Percentiles rank a stretch among this genome's conserved stretches.
Conservation (phyloP, 2,888 invertebrate species). For the Icerya purchasi region DNA sequence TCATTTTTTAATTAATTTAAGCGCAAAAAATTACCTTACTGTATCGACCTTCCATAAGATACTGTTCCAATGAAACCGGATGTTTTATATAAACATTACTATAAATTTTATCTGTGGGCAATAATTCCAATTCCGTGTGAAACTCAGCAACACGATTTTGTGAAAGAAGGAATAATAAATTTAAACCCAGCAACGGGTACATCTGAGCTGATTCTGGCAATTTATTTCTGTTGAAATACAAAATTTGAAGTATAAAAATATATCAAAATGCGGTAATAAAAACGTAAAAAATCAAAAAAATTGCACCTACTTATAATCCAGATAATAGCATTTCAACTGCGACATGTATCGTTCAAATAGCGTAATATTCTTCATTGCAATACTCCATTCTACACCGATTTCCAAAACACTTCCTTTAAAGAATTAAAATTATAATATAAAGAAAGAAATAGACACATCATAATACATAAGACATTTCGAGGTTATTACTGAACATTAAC, state of each 20-base stretch:
- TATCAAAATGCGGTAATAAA: slow-evolving; percentile 5
- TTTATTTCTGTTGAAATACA: slow-evolving; percentile 48
- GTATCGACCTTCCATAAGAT: slow-evolving; percentile 97
- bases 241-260: too few relatives aligned
- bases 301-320: slow-evolving; percentile 65
- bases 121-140: slow-evolving; percentile 85
- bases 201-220: slow-evolving; percentile 81
- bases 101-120: slow-evolving; percentile 77
- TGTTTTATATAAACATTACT: slow-evolving; percentile 84
- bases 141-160: slow-evolving; percentile 96
- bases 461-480: too few relatives aligned
- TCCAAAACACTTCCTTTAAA: slow-evolving; percentile 61
- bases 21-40: slow-evolving; percentile 55
- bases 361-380: slow-evolving; percentile 75
- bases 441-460: too few relatives aligned
- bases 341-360: slow-evolving; percentile 95
- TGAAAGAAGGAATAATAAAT: slow-evolving; percentile 76
- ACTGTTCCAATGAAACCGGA: slow-evolving; percentile 88
- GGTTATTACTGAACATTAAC: too few relatives aligned
- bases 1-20: too few relatives aligned
- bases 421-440: too few relatives aligned
- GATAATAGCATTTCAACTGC: slow-evolving; percentile 91
- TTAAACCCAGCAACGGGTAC: slow-evolving; percentile 82
- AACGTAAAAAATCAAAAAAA: not conserved
- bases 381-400: slow-evolving; percentile 90